Conservation (phyloP, 2,797 vertebrate species). For the Sebastes matsubarae region DNA sequence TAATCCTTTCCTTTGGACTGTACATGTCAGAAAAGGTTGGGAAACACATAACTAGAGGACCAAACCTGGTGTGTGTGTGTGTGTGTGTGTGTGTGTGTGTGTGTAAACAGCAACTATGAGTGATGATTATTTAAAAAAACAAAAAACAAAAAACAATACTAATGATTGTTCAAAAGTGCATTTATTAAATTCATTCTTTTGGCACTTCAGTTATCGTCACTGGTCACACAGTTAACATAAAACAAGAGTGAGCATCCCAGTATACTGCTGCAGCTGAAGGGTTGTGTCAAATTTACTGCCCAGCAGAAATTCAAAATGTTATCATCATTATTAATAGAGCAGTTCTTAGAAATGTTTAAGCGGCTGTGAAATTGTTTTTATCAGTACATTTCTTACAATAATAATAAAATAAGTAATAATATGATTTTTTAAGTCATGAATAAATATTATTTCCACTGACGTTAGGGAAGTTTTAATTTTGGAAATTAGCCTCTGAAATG, state of each 20-base stretch:
- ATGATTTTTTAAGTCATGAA: constrained; percentile 58
- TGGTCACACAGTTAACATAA: constrained; percentile 90
- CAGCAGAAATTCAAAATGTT: constrained; percentile 92
- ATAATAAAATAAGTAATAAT: constrained; percentile 50
- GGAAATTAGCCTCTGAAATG: constrained; percentile 24
- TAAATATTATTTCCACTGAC: constrained; percentile 71
- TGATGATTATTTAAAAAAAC: constrained; percentile 69
- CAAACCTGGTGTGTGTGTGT: too few relatives aligned
- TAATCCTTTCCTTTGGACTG: too few relatives aligned
- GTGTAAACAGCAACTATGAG: background rate
- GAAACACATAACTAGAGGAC: too few relatives aligned
- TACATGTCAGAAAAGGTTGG: too few relatives aligned
- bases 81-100: too few relatives aligned
- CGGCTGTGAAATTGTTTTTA: constrained; percentile 61
- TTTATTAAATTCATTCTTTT: constrained; percentile 86
- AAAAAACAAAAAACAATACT: constrained; percentile 78
- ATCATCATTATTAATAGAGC: constrained; percentile 67
- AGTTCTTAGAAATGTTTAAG: constrained; percentile 77
- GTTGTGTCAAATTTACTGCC: constrained; percentile 96
- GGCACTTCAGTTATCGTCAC: constrained; percentile 96
- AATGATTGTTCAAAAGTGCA: constrained; percentile 94
- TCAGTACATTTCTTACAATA: constrained; percentile 27
- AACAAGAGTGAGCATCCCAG: constrained; percentile 83
- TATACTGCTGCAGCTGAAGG: constrained; percentile 88
- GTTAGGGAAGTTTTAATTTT: constrained; percentile 30